Conservation (phyloP, 2,888 invertebrate genomes). For the Tanaodytes sp. region DNA sequence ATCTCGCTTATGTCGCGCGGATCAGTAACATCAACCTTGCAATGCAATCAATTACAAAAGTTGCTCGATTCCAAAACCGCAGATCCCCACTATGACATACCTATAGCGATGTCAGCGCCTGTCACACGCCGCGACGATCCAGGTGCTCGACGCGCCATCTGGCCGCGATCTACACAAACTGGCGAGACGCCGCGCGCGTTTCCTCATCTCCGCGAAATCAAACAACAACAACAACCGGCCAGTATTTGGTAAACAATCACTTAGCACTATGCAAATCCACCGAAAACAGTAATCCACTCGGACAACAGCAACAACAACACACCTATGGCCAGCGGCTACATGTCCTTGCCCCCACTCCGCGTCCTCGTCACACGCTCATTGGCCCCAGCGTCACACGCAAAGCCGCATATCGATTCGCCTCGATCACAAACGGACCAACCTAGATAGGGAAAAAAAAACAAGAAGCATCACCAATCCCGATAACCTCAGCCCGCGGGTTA, state of each 20-base stretch:
- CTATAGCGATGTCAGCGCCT: conserved; percentile 32
- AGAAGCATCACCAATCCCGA: conserved; percentile 5
- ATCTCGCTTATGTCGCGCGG: too few species aligned
- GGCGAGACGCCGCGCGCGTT: conserved; percentile 30
- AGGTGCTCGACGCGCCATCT: conserved; percentile 39
- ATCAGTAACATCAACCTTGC: too few species aligned
- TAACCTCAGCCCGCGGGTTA: conserved; percentile 7
- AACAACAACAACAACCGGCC: conserved; percentile 11
- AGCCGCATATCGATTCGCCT: conserved; percentile 39
- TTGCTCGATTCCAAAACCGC: neutral
- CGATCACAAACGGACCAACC: conserved; percentile 33
- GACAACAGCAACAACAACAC: conserved; percentile 21
- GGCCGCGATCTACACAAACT: conserved; percentile 36
- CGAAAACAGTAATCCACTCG: conserved; percentile 15
- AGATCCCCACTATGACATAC: conserved; percentile 13
- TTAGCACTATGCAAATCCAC: conserved; percentile 17
- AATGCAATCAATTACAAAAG: neutral
- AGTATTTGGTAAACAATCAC: neutral
- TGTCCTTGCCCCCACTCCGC: conserved; percentile 29
- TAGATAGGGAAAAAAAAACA: conserved; percentile 1
- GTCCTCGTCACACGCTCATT: conserved; percentile 30
- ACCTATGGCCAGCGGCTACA: conserved; percentile 15
- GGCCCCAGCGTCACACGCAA: conserved; percentile 28
- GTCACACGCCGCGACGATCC: conserved; percentile 38
- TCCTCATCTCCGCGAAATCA: conserved; percentile 27